Evolutionary conservation across 1,140 invertebrate genomes (phyloP).

Genomic region (Pomacea maculata): DNA sequence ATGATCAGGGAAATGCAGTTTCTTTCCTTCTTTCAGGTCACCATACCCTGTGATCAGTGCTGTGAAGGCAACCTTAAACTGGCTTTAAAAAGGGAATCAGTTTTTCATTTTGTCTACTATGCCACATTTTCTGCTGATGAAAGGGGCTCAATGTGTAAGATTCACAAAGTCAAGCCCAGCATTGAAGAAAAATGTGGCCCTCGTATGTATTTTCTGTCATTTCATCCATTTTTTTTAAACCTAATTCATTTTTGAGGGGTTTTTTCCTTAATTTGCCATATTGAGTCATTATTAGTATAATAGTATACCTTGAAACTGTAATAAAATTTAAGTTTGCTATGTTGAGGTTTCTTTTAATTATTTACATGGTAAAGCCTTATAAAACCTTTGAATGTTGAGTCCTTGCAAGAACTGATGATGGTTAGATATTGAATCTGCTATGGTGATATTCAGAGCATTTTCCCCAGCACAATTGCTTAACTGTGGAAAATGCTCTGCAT

Average conservation of each 20-base stretch:
- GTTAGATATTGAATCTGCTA: no score
- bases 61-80: conserved; percentile 9
- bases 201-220: not conserved
- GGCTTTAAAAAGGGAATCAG: not conserved
- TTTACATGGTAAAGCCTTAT: no score
- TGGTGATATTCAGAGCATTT: no score
- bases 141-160: not conserved
- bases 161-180: conserved; percentile 1
- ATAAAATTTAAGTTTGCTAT: no score
- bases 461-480: no score
- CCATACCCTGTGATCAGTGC: conserved; percentile 11
- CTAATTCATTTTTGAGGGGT: not conserved
- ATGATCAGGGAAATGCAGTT: not conserved
- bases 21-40: conserved; percentile 5
- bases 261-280: no score
- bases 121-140: not conserved
- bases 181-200: conserved; percentile 10
- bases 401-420: no score
- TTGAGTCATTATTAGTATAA: no score
- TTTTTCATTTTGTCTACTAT: conserved; percentile 10
- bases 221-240: not conserved
- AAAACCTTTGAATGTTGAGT: no score
- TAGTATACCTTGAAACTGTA: no score
- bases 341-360: no score
- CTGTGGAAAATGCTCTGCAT: no score